These are phyloP conservation scores for Manis crassicaudata DNA, from an alignment of 2,797 vertebrate genomes.

Conservation along the genomic window DNA sequence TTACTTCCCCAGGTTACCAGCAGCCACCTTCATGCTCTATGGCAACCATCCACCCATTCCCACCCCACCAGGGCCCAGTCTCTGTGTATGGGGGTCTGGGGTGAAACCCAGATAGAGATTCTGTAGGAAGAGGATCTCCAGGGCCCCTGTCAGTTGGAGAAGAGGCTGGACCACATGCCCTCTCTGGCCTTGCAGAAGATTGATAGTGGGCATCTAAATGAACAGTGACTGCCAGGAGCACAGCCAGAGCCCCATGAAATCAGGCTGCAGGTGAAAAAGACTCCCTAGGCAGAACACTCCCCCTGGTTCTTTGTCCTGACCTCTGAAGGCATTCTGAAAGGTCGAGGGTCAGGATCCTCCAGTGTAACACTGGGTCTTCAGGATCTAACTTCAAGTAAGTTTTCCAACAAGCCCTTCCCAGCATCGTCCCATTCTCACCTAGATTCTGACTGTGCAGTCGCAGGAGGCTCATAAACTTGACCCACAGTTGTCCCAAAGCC, in stretches of 20 bases:
- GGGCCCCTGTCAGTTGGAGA: not conserved
- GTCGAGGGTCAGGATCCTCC: not conserved
- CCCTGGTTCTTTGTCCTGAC: not conserved
- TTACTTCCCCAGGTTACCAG: not conserved
- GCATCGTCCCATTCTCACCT: not conserved
- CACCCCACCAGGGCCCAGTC: not conserved
- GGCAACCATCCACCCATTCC: too few relatives aligned
- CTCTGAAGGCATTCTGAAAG: not conserved
- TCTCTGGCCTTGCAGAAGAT: not conserved
- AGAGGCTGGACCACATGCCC: not conserved
- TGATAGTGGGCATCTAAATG: not conserved
- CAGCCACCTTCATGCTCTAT: not conserved
- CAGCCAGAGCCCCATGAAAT: not conserved
- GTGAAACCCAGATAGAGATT: not conserved
- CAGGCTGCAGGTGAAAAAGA: not conserved
- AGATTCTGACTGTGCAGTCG: not conserved
- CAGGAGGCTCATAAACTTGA: not conserved
- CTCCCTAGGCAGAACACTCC: not conserved
- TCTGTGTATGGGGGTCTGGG: not conserved
- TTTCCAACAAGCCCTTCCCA: not conserved
- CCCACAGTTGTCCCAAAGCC: constrained; percentile 3
- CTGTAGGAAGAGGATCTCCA: not conserved
- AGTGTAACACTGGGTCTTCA: not conserved
- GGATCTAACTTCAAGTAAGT: not conserved
- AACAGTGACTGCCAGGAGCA: not conserved